phyloP scores from a whole-genome alignment of 2,797 vertebrate species.

The Bradypodion pumilum region DNA sequence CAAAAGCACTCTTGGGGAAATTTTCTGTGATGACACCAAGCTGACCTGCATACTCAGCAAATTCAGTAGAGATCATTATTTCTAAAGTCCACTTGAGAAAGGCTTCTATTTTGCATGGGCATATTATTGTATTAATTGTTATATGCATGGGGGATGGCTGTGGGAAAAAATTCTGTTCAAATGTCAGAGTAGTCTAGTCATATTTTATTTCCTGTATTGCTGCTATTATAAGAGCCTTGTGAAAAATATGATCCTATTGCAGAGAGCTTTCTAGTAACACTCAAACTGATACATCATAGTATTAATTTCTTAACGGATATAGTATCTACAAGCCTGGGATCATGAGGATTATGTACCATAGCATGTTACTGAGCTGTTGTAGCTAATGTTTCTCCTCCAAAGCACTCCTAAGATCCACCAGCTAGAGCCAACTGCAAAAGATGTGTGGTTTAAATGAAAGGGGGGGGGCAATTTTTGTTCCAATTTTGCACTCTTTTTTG shows the following conservation, averaged over 20 bases:
- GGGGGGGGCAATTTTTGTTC: no score
- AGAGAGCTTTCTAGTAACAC: background rate
- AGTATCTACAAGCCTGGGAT: background rate
- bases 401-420: background rate
- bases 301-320: background rate
- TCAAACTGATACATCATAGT: background rate
- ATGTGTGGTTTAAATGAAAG: background rate
- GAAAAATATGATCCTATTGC: background rate
- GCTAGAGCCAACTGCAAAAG: background rate
- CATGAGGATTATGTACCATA: background rate
- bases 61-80: background rate
- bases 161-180: background rate
- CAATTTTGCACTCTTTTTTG: no score
- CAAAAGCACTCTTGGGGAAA: slow-evolving; percentile 1
- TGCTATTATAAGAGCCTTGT: background rate
- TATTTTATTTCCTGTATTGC: background rate
- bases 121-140: slow-evolving; percentile 42
- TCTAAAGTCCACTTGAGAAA: slow-evolving; percentile 35
- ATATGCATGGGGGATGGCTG: no score
- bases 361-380: background rate
- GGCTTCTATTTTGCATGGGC: slow-evolving; percentile 30
- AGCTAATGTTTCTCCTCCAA: background rate
- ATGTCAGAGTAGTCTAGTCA: background rate
- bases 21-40: slow-evolving; percentile 20
- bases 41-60: slow-evolving; percentile 31